Conservation (phyloP, 1,140 invertebrate species). For the Amphibalanus amphitrite region DNA sequence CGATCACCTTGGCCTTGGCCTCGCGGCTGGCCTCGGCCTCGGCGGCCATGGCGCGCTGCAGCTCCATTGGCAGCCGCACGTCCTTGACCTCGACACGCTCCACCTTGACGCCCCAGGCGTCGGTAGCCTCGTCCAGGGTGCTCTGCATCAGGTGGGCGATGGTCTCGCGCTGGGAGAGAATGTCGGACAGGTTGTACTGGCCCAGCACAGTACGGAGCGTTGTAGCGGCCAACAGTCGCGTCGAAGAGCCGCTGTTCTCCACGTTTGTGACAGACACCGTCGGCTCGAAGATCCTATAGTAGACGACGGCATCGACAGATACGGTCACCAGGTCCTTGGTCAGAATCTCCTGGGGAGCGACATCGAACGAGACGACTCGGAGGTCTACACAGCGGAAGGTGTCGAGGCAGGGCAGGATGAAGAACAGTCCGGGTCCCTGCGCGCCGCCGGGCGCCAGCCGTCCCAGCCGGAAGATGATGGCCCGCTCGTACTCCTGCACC, state of each 20-base stretch:
- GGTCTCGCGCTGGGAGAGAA: conserved; percentile 37
- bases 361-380: conserved; percentile 33
- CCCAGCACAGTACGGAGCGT: conserved; percentile 40
- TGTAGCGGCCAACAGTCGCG: conserved; percentile 32
- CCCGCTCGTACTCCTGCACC: conserved; percentile 76
- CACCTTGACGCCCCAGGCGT: conserved; percentile 44
- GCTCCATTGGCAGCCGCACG: conserved; percentile 38
- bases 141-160: conserved; percentile 33
- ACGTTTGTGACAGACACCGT: conserved; percentile 28
- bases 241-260: conserved; percentile 25
- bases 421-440: conserved; percentile 43
- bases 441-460: conserved; percentile 71
- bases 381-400: conserved; percentile 26
- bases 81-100: conserved; percentile 43
- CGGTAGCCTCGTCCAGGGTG: conserved; percentile 37
- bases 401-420: conserved; percentile 35
- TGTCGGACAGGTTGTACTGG: conserved; percentile 39
- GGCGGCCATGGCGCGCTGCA: conserved; percentile 40
- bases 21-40: conserved; percentile 68
- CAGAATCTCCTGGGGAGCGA: conserved; percentile 36
- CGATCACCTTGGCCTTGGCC: conserved; percentile 60
- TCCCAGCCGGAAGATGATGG: conserved; percentile 75
- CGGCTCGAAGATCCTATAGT: conserved; percentile 36
- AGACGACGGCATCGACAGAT: conserved; percentile 30
- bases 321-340: conserved; percentile 35